Conservation (phyloP, 2,888 invertebrate genomes). For the Clepsis dumicolana region DNA sequence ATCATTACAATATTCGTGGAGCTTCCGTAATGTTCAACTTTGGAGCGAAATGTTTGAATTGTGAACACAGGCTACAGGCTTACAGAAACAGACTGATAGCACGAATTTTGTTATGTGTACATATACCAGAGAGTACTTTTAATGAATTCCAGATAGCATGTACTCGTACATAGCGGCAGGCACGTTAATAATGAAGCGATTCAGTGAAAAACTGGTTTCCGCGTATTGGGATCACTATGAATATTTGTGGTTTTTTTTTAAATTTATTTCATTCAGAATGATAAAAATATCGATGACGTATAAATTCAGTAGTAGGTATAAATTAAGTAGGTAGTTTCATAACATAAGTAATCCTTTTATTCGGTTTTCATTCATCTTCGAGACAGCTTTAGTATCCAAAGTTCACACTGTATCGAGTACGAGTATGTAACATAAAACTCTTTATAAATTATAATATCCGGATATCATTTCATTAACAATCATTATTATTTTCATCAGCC, state of each 20-base stretch:
- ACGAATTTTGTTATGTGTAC: not conserved
- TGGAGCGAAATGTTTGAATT: conserved; percentile 23
- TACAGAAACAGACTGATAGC: not conserved
- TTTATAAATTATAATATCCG: not conserved
- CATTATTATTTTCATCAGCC: not conserved
- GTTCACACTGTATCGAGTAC: too few relatives aligned
- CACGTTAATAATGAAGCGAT: not conserved
- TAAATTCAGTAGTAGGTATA: too few relatives aligned
- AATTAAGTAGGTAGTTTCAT: too few relatives aligned
- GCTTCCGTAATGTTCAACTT: conserved; percentile 4
- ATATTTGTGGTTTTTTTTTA: not conserved
- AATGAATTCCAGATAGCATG: not conserved
- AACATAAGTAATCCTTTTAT: too few relatives aligned
- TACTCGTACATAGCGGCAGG: not conserved
- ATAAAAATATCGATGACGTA: too few relatives aligned
- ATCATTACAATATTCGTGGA: conserved; percentile 19
- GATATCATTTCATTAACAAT: not conserved
- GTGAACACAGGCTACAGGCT: not conserved
- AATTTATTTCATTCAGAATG: not conserved
- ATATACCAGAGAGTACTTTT: not conserved
- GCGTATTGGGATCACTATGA: not conserved
- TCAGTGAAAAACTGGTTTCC: not conserved
- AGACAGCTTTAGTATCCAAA: too few relatives aligned
- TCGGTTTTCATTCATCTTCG: too few relatives aligned
- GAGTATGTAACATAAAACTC: not conserved